Base-by-base conservation (phyloP, 2,888 invertebrate genomes). In the Eristalis tenax region DNA sequence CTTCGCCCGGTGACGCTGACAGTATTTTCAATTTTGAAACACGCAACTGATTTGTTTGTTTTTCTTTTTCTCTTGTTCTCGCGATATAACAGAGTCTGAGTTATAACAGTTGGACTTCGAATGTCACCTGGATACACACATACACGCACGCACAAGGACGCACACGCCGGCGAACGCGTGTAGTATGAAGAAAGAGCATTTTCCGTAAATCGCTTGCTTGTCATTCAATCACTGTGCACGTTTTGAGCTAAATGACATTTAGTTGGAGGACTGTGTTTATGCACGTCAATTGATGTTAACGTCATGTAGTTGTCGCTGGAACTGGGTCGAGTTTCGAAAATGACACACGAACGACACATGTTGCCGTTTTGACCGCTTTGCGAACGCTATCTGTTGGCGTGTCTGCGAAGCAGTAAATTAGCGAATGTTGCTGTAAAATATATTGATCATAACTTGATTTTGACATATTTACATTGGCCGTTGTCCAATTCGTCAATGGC, bases 381-480 rank as follows among this genome's bases (percentile, higher is more conserved):
- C 76, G 59, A 66, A 61, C 59, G 64, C 56, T 56, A 68, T 69
- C 40, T 75, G 38, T 81, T 57, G 32, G 66, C 28, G 26, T 43
- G 11, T 78, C 57, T 35, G 75, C 71, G 23, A 77, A 73, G 81
- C 43, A 73, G 76, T 71, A 85, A 80, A 76, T 85, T 71, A 81
- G 76, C 81, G 43, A 85, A 79, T 65, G 35, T 32, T 26, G 56
- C 22, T 76, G 81, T 85, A 57, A 81, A 74, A 81, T 77, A 68
- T 85, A 85, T 85, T 81, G 82, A 85, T 85, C 81, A 65, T 85
- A 85, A 85, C 69, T 85, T 77, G 81, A 76, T 82, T 83, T 66
- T 86, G 86, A 83, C 77, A 86, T 86, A 78, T 86, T 86, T 86
- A 86, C 71, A 78, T 82, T 86, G 86, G 86, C 74, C 38, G 4